Conservation (phyloP, 2,888 invertebrate genomes). For the Mactromeris polynyma region DNA sequence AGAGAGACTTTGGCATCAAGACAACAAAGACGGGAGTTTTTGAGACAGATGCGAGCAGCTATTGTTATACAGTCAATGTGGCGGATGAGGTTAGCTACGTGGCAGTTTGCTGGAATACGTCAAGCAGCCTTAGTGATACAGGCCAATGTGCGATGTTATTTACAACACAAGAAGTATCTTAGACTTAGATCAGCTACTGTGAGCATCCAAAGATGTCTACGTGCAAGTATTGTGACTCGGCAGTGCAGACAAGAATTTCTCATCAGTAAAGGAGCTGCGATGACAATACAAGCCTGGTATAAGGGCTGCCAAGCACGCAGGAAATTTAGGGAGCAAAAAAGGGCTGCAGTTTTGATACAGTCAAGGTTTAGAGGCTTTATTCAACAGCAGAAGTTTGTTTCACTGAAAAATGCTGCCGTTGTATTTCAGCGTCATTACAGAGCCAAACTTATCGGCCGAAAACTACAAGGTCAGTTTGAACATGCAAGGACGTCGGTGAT, state of each 20-base stretch:
- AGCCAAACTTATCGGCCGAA: constrained; percentile 49
- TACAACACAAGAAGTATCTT: constrained; percentile 18
- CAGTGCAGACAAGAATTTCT: constrained; percentile 48
- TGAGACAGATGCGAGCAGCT: constrained; percentile 34
- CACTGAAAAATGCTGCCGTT: constrained; percentile 57
- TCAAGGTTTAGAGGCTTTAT: constrained; percentile 48
- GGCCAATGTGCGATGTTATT: constrained; percentile 51
- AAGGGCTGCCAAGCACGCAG: constrained; percentile 64
- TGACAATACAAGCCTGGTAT: constrained; percentile 75
- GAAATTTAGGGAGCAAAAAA: constrained; percentile 31
- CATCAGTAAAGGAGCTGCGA: constrained; percentile 63
- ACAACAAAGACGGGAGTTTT: constrained; percentile 33
- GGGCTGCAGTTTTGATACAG: constrained; percentile 70
- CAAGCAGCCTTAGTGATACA: constrained; percentile 72
- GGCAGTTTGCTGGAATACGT: constrained; percentile 44
- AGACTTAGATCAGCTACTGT: constrained; percentile 45
- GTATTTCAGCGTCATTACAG: constrained; percentile 70
- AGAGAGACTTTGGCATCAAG: constrained; percentile 26
- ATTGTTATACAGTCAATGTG: constrained; percentile 45
- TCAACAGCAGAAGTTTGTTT: constrained; percentile 38
- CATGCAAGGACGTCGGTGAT: constrained; percentile 43
- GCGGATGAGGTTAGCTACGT: constrained; percentile 36
- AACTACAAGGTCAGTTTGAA: constrained; percentile 36
- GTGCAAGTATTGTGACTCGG: background rate
- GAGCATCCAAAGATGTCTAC: constrained; percentile 53